Evolutionary conservation across 2,113 vertebrate species (phyloP), one percentile per base, ranked within the genome.

Genomic region (Vidua macroura): DNA sequence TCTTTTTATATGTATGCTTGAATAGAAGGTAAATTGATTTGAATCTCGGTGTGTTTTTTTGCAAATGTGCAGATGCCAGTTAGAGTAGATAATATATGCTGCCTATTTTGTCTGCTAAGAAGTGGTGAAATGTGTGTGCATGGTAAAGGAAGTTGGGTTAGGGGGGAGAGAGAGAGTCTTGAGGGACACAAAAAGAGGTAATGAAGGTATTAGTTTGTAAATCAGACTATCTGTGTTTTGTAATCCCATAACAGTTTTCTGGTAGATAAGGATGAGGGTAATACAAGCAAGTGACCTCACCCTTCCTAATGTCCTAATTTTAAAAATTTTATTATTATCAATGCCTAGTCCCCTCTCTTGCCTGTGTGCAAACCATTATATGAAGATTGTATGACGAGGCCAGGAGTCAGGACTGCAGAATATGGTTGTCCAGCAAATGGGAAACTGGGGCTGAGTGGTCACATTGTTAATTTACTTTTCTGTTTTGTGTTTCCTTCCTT

Each of bases 401-500:
- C 39, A 70, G 44, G 43, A 80, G 35, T 86, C n/a, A 77, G 55
- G 43, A 72, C 41, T 86, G 67, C 55, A 80, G 60, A 81, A 15
- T 59, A 7, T 31, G 35, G 21, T 28, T 59, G n/a, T 87, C 62
- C 56, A 70, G 55, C 1, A 2, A 30, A n/a, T 75, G 79, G 33
- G 64, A 73, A 0, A 3, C 9, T 0, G 1, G 37, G 49, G 13
- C 33, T 16, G 18, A 73, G 33, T 44, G 74, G 37, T 49, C 64
- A 17, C 33, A 1, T n/a, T 77, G n/a, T 79, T 84, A 53, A 95
- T 68, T 53, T 35, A 21, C 39, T 41, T 25, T 46, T 79, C 53
- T 92, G 21, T 81, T 86, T 60, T 91, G 27, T 94, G 21, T 96
- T 92, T 93, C 52, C 69, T 88, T 94, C 70, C 43, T 92, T 89